Base-by-base conservation (phyloP, 23 tunicate species). In the Corella eumyota region DNA sequence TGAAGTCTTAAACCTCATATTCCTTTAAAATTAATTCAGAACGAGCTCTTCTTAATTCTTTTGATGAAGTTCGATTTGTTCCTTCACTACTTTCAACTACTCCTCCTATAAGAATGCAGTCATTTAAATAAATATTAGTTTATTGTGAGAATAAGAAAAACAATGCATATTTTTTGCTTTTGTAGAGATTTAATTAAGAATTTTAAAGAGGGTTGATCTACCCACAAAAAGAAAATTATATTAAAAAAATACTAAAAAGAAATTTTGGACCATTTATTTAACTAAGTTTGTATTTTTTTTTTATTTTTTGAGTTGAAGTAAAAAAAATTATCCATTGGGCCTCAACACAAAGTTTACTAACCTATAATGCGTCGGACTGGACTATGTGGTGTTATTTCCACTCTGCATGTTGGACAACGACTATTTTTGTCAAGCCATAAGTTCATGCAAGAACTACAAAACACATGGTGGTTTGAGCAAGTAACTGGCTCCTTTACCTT, bases 391-490 rank as follows among this genome's bases (percentile, higher is more conserved):
- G 94, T 67, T 5, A 84, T 71, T 40, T 84, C 83, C 21, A 84
- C 94, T 35, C 94, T 46, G 30, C 94, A 84, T 26, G 78, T 64
- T 22, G 94, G 94, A 52, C 94, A 84, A 1, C 44, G 65, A 30
- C 48, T 75, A 73, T 84, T 75, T 58, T 70, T 75, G 35, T 84
- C 83, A 29, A 84, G 72, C 94, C 94, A 84, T 9, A 75, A 73
- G 35, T 84, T 74, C 79, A 84, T 84, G 50, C 94, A 84, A 19
- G 60, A 36, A 44, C 79, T 75, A 69, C 94, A 84, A 73, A 84
- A 84, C 1, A 70, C 94, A 49, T 84, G 94, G 29, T 75, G 82
- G 75, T 84, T 84, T 32, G 74, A 60, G 67, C 94, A 84, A 30
- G 83, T 84, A 36, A 71, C 78, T 48, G 94, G 94, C 30, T 84